Conservation (phyloP, 2,113 vertebrate species). For the Dermatemys mawii region DNA sequence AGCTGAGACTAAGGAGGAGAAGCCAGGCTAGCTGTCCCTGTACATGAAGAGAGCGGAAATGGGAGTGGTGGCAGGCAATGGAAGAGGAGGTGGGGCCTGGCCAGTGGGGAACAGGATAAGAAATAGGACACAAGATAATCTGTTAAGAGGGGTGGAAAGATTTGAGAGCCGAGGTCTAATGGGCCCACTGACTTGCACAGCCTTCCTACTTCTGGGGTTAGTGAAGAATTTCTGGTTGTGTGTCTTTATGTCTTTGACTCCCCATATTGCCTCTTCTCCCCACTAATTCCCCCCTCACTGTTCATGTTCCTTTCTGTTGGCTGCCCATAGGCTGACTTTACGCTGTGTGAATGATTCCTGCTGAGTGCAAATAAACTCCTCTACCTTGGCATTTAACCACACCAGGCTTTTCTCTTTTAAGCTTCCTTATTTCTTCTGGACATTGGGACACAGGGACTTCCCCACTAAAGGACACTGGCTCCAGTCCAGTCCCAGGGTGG, state of each 20-base stretch:
- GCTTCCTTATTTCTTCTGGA: not conserved
- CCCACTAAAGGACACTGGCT: not conserved
- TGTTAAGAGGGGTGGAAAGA: not conserved
- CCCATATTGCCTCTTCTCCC: not conserved
- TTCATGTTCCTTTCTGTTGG: not conserved
- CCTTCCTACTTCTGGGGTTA: not conserved
- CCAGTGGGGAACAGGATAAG: not conserved
- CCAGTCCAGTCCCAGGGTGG: not conserved
- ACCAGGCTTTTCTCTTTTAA: not conserved
- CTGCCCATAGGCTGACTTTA: not conserved
- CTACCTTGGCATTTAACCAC: not conserved
- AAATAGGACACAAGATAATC: not conserved
- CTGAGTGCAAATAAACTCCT: not conserved
- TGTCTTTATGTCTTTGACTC: not conserved
- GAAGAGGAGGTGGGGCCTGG: not conserved
- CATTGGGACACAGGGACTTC: not conserved
- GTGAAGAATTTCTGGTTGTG: not conserved
- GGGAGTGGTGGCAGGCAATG: not conserved
- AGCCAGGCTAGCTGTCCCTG: not conserved
- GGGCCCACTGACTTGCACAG: not conserved
- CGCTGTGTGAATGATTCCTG: not conserved
- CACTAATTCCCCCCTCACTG: not conserved
- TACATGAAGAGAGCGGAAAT: not conserved
- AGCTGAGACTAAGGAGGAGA: not conserved
- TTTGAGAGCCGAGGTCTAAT: not conserved